Evolutionary conservation across 2,888 invertebrate species (phyloP).

Genomic region (Venusia cambrica): DNA sequence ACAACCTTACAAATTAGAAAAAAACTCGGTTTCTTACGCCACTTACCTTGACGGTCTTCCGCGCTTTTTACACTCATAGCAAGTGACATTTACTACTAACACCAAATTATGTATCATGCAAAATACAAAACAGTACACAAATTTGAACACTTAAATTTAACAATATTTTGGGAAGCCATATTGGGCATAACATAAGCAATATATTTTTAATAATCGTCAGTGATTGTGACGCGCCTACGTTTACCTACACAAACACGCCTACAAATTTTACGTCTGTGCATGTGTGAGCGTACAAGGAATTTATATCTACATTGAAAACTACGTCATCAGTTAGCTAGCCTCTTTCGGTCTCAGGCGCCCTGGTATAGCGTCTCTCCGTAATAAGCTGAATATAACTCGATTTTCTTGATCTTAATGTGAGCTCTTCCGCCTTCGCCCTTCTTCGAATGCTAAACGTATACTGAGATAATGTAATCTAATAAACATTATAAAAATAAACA

Average conservation of each 20-base stretch:
- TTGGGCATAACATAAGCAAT: conserved; percentile 12
- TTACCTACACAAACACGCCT: conserved; percentile 52
- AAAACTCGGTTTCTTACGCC: conserved; percentile 63
- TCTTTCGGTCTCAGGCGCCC: conserved; percentile 66
- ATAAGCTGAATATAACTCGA: conserved; percentile 79
- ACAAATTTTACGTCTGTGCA: conserved; percentile 39
- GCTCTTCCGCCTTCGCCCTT: conserved; percentile 58
- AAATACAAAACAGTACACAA: background rate
- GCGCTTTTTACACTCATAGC: conserved; percentile 24
- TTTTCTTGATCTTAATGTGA: conserved; percentile 69
- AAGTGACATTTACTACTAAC: background rate
- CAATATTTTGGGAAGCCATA: conserved; percentile 5
- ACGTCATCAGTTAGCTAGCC: conserved; percentile 65
- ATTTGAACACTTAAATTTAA: conserved; percentile 2
- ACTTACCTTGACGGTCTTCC: conserved; percentile 42
- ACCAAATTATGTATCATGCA: background rate
- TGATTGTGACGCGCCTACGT: conserved; percentile 61
- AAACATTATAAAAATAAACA: too few relatives aligned
- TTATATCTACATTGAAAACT: conserved; percentile 56
- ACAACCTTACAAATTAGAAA: conserved; percentile 79
- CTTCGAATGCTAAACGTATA: conserved; percentile 16
- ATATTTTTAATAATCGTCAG: conserved; percentile 28
- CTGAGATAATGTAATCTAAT: too few relatives aligned
- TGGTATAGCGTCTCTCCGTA: conserved; percentile 74
- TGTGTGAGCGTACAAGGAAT: conserved; percentile 35